phyloP scores from a whole-genome alignment of 2,797 vertebrate species.

The Acestrorhynchus altus region DNA sequence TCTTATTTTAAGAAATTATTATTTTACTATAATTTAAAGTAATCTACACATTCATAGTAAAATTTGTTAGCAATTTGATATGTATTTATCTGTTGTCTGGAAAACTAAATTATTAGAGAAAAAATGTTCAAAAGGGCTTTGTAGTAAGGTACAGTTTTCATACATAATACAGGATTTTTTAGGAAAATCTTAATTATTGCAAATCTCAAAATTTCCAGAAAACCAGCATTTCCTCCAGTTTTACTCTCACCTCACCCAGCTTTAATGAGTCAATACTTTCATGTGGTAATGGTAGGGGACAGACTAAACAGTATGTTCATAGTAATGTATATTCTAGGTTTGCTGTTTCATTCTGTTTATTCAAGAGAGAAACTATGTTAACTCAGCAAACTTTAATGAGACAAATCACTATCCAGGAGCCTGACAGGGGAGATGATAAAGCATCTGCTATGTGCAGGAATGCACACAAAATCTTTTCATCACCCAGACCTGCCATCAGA shows the following conservation, averaged over 20 bases:
- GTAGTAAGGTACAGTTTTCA: too few relatives aligned
- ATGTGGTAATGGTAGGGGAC: neutral
- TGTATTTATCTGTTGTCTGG: too few relatives aligned
- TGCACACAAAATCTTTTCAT: constrained; percentile 26
- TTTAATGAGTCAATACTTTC: neutral
- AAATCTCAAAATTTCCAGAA: too few relatives aligned
- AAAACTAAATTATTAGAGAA: too few relatives aligned
- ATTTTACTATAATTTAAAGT: too few relatives aligned
- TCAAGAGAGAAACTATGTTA: neutral
- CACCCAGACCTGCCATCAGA: constrained; percentile 20
- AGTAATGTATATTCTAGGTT: neutral
- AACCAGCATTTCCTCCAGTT: neutral
- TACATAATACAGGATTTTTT: too few relatives aligned
- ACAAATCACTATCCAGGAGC: constrained; percentile 11
- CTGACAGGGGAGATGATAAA: constrained; percentile 13
- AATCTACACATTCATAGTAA: too few relatives aligned
- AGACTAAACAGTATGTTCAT: neutral
- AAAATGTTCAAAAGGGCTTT: too few relatives aligned
- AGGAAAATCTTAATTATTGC: too few relatives aligned
- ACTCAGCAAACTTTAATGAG: neutral
- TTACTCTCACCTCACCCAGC: neutral
- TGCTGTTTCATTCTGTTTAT: neutral
- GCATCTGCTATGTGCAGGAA: constrained; percentile 10
- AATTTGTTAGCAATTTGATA: too few relatives aligned
- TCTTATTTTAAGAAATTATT: too few relatives aligned